phyloP scores from a whole-genome alignment of 2,888 invertebrate genomes.

The Nephrotoma guestfalica region DNA sequence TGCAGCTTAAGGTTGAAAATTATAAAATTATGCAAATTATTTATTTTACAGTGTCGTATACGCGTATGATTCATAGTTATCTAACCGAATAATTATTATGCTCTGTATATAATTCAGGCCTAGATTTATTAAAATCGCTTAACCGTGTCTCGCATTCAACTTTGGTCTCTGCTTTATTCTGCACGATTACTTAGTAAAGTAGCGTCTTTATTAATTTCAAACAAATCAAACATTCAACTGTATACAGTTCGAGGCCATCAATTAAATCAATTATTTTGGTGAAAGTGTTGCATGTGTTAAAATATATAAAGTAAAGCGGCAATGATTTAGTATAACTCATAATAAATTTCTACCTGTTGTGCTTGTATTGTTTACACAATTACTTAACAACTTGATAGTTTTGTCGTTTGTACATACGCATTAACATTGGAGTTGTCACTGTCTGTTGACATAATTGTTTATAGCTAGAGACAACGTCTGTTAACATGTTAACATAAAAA shows the following conservation, averaged over 20 bases:
- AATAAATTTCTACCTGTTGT: neutral
- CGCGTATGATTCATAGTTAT: neutral
- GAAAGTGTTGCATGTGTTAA: neutral
- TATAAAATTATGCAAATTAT: neutral
- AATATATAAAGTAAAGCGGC: neutral
- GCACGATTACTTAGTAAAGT: neutral
- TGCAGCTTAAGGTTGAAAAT: neutral
- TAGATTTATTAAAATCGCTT: neutral
- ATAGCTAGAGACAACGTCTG: neutral
- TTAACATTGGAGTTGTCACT: neutral
- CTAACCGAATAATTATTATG: neutral
- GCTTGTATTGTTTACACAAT: neutral
- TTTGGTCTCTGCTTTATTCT: neutral
- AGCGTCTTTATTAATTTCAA: neutral
- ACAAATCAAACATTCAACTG: neutral
- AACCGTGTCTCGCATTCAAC: neutral
- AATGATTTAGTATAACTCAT: neutral
- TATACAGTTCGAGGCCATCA: neutral
- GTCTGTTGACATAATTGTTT: neutral
- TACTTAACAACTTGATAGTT: neutral
- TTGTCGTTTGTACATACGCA: neutral
- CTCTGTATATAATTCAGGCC: neutral
- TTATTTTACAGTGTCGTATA: neutral
- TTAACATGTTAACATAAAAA: neutral
- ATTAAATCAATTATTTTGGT: neutral